Conservation (phyloP, 2,888 invertebrate genomes). For the Carabus problematicus region DNA sequence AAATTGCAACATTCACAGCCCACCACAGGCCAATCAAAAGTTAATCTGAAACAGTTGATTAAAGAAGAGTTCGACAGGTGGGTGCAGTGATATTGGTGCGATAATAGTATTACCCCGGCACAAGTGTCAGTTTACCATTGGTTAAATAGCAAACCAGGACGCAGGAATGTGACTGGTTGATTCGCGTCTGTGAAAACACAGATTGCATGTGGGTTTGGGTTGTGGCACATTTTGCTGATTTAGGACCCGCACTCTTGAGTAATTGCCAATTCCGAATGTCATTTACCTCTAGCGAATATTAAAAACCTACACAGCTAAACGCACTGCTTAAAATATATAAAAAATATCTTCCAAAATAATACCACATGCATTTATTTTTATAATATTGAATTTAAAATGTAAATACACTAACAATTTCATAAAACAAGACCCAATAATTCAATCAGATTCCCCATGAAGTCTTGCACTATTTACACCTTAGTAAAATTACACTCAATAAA, state of each 20-base stretch:
- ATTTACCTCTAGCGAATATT: slow-evolving; percentile 8
- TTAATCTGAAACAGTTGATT: neutral
- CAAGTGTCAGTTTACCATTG: neutral
- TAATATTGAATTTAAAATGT: no score
- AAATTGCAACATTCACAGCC: slow-evolving; percentile 28
- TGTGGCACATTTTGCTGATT: slow-evolving; percentile 25
- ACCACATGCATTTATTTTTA: no score
- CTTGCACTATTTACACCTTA: no score
- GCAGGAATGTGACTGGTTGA: neutral
- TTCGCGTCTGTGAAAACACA: slow-evolving; percentile 5
- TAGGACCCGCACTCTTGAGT: slow-evolving; percentile 5
- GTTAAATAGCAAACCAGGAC: neutral
- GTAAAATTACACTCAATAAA: no score
- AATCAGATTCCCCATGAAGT: no score
- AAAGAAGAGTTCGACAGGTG: neutral
- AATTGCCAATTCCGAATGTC: slow-evolving; percentile 20
- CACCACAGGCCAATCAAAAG: slow-evolving; percentile 7
- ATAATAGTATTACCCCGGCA: neutral
- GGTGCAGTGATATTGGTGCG: slow-evolving; percentile 17
- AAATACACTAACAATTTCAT: no score
- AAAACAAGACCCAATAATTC: no score
- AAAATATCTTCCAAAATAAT: no score
- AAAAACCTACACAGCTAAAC: no score
- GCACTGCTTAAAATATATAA: no score
- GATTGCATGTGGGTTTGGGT: slow-evolving; percentile 19